These are phyloP conservation scores for Monarcha castaneiventris DNA, from an alignment of 2,113 vertebrate species.

Conservation along the genomic window DNA sequence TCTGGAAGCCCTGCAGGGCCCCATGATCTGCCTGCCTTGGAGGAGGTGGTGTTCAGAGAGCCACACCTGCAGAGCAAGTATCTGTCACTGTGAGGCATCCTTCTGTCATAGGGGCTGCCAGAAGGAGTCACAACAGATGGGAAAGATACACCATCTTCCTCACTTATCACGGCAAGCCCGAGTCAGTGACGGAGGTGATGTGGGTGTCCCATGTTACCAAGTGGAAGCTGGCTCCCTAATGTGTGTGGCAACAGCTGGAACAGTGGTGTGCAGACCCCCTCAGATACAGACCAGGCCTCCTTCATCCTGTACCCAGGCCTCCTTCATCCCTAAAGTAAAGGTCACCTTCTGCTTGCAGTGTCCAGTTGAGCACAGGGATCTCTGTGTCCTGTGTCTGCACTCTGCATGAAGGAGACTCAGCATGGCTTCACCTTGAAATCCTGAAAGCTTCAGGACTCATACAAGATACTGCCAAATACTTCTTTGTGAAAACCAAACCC, in stretches of 20 bases:
- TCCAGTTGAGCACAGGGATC: fast-evolving
- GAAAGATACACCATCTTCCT: not conserved
- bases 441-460: not conserved
- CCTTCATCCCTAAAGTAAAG: not conserved
- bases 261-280: not conserved
- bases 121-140: not conserved
- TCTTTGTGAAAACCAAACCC: not conserved
- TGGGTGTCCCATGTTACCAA: not conserved
- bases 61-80: conserved; percentile 21
- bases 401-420: not conserved
- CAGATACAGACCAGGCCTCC: not conserved
- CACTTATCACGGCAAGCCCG: not conserved
- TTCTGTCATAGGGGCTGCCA: not conserved
- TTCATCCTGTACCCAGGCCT: not conserved
- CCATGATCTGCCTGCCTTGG: not conserved
- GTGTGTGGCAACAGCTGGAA: not conserved
- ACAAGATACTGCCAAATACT: not conserved
- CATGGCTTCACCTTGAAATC: not conserved
- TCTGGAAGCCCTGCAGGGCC: not conserved
- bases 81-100: not conserved
- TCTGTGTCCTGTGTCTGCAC: not conserved
- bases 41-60: not conserved
- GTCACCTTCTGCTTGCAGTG: not conserved
- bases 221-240: not conserved
- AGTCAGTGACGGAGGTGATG: not conserved